Evolutionary conservation across 2,113 vertebrate species (phyloP), one percentile per base, ranked within the genome.

Genomic region (Microcebus jonahi): DNA sequence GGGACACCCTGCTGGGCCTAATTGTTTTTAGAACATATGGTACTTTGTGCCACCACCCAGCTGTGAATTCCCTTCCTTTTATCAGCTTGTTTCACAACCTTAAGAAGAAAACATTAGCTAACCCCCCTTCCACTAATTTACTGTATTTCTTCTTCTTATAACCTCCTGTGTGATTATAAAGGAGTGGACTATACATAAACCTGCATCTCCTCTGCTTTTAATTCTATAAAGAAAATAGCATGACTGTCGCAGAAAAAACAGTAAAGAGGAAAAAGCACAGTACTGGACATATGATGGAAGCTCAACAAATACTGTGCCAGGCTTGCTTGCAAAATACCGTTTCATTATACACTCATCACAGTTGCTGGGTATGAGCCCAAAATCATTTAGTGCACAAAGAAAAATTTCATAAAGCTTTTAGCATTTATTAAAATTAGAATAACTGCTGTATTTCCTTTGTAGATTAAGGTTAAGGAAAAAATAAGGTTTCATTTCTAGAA

Each of bases 381-480:
- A 59, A 90, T 42, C 83, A 88, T 68, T 67, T 45, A 63, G 39
- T 34, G 42, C 79, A 81, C 93, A 25, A 63, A 53, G 82, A 81
- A 80, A 89, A 90, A 45, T 2, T 88, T 63, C n/a, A 59, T 13
- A 31, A 95, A 68, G 83, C 65, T 68, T 93, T 82, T 45, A 79
- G 80, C 85, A 20, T 97, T 96, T 91, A 92, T 93, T 97, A 92
- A 90, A 91, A 85, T 71, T 29, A 85, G 73, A 65, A 45, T 77
- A 71, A 96, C 68, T 82, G 67, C 48, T 95, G 4, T 39, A 71
- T 83, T 95, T 85, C 73, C 61, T 97, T 87, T n/a, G 81, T 73
- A 92, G 81, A 88, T 80, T 93, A 88, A 92, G 81, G 82, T 76
- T 93, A 88, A 88, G 65, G 83, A 80, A 82, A 95, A 97, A 95